These are phyloP conservation scores for Ochlodes sylvanus DNA, from an alignment of 2,888 invertebrate species.

Conservation along the genomic window DNA sequence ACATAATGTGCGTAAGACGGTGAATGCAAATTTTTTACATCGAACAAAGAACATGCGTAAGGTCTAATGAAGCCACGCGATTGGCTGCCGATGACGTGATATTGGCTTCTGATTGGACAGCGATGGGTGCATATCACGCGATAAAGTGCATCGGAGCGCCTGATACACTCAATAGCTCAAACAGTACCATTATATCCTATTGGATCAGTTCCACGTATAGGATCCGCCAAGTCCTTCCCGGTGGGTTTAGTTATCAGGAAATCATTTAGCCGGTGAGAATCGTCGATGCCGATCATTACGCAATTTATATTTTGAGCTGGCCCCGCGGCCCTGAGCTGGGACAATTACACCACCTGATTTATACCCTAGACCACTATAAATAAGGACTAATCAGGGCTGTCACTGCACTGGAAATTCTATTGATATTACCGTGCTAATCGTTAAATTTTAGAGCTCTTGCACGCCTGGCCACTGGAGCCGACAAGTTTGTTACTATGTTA, in stretches of 20 bases:
- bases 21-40: too few relatives aligned
- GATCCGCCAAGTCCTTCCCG: too few relatives aligned
- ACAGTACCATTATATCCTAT: neutral
- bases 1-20: too few relatives aligned
- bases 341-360: conserved; percentile 38
- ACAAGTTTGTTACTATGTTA: neutral
- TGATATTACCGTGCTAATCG: neutral
- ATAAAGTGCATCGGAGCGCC: too few relatives aligned
- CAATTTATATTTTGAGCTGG: conserved; percentile 31
- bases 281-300: conserved; percentile 24
- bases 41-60: too few relatives aligned
- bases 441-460: conserved; percentile 4
- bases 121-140: too few relatives aligned
- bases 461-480: neutral
- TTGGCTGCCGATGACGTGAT: too few relatives aligned
- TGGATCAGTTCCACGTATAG: neutral
- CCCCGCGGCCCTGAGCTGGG: conserved; percentile 7
- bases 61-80: too few relatives aligned
- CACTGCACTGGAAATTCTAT: neutral
- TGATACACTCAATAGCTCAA: too few relatives aligned
- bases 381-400: conserved; percentile 40
- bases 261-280: conserved; percentile 25
- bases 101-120: too few relatives aligned
- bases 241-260: conserved; percentile 20
- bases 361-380: conserved; percentile 36